phyloP scores from a whole-genome alignment of 2,113 vertebrate genomes.

The Eclectus roratus region DNA sequence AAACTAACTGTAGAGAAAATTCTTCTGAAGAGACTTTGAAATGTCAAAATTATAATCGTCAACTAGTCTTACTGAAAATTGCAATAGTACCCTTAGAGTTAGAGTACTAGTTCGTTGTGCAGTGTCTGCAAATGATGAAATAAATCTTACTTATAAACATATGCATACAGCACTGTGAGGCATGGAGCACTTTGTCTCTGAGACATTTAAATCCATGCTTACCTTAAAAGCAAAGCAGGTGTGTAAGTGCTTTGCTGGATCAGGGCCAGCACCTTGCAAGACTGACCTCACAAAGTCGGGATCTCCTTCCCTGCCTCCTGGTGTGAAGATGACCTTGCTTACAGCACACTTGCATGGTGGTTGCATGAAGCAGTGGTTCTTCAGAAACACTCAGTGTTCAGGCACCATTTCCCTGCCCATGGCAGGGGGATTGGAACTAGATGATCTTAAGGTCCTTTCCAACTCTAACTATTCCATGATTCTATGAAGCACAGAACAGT shows the following conservation, averaged over 20 bases:
- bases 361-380: background rate
- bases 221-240: conserved; percentile 25
- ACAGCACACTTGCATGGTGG: background rate
- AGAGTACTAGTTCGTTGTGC: background rate
- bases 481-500: background rate
- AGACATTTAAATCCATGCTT: background rate
- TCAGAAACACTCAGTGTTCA: accelerated
- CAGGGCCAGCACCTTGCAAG: background rate
- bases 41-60: background rate
- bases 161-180: background rate
- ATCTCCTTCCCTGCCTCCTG: background rate
- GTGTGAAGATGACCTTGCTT: background rate
- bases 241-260: conserved; percentile 36
- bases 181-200: background rate
- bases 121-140: background rate
- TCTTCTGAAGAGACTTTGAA: background rate
- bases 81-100: background rate
- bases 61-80: background rate
- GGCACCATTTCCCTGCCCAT: background rate
- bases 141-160: background rate
- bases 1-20: background rate
- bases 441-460: too few relatives aligned
- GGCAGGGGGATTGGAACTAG: too few relatives aligned
- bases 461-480: too few relatives aligned
- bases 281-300: background rate